Base-by-base conservation (phyloP, 92 coral and sea anemone genomes). In the Zoanthus sansibaricus region DNA sequence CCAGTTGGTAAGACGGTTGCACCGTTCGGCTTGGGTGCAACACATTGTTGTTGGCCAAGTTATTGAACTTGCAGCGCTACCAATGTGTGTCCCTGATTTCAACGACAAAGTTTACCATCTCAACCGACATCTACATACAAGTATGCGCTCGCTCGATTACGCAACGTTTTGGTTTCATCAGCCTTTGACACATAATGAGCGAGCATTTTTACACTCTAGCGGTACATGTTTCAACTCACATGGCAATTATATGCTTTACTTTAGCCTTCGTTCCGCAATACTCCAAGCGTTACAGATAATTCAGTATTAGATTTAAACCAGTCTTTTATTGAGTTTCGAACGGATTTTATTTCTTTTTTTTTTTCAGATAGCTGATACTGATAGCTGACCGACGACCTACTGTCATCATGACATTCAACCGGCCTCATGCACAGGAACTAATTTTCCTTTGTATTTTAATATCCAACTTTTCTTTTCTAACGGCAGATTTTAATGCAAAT, bases 41-140 rank as follows among this genome's bases (percentile, higher is more conserved):
- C 77, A 72, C 49, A 72, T 44, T 3, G 77, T 72, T 45, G 54
- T 72, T 0, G 49, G 49, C 14, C 79, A 75, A 20, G 61, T 75
- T 48, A 12, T 75, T 1, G 79, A 75, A 18, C 79, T 15, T 2
- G 61, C 79, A 0, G 61, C 31, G 1, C 30, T 75, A n/a, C 79
- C 79, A n/a, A 17, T 47, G 62, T 47, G n/a, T n/a, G 62, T 75
- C 14, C 62, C 79, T 6, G 62, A 47, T 49, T 75, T 75, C 25
- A 75, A 75, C 55, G 61, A 75, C 1, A 47, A 15, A 51, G 62
- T 75, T 18, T 47, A 75, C n/a, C 10, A 47, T 18, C 61, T 47
- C 12, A 75, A 75, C 9, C 79, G 77, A 21, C 51, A 44, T 2
- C 51, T 72, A 0, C 9, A 72, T 17, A 72, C 16, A 15, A 44